Conservation (phyloP, 1,140 invertebrate genomes). For the Orussus abietinus region DNA sequence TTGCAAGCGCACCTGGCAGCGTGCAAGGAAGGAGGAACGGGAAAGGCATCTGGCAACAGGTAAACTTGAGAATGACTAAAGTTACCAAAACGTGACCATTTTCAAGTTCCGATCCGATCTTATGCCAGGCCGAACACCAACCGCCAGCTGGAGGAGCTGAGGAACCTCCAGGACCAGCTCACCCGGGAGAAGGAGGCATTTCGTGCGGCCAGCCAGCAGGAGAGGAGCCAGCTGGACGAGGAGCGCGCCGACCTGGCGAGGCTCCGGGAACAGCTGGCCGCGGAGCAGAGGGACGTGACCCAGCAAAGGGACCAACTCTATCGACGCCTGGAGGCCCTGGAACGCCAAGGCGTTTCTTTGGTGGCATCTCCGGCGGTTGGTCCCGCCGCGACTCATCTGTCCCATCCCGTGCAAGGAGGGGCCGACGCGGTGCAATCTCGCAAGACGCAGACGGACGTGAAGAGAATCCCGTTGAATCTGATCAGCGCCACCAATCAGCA, state of each 20-base stretch:
- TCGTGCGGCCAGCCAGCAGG: conserved; percentile 60
- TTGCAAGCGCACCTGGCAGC: conserved; percentile 64
- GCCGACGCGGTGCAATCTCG: conserved; percentile 31
- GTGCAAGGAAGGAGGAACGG: conserved; percentile 41
- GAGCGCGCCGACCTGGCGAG: conserved; percentile 58
- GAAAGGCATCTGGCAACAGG: no score
- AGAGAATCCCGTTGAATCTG: conserved; percentile 66
- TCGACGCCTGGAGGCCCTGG: conserved; percentile 73
- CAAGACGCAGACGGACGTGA: conserved; percentile 33
- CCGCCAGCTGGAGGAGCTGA: conserved; percentile 68
- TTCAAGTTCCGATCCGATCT: no score
- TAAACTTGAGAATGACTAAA: conserved; percentile 54
- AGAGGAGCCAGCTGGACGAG: conserved; percentile 65
- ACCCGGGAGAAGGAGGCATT: conserved; percentile 78
- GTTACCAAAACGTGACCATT: no score
- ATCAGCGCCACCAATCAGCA: conserved; percentile 81
- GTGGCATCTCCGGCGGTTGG: conserved; percentile 37
- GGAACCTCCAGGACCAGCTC: conserved; percentile 72
- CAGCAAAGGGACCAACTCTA: conserved; percentile 85
- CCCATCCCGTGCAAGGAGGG: conserved; percentile 26
- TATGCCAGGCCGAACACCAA: conserved; percentile 51
- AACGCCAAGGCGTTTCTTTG: conserved; percentile 64
- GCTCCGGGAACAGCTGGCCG: conserved; percentile 63
- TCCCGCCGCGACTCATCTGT: conserved; percentile 28
- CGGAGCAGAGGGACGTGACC: conserved; percentile 76